These are phyloP conservation scores for Avahi laniger DNA, from an alignment of 2,797 vertebrate genomes.

Conservation along the genomic window DNA sequence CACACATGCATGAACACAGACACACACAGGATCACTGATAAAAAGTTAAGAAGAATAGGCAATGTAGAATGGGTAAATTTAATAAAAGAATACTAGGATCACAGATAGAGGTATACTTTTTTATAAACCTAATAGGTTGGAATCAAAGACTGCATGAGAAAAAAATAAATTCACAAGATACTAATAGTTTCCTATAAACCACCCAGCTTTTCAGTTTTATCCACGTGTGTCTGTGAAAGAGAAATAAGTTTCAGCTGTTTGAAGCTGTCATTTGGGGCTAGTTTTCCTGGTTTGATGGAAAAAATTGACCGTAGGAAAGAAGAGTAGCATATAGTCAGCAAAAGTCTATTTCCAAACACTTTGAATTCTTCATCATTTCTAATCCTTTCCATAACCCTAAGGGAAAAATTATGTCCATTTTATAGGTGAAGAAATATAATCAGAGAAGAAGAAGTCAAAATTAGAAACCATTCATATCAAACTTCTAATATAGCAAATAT, in stretches of 20 bases:
- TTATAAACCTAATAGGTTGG: neutral
- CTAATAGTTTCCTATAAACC: neutral
- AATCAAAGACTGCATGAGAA: neutral
- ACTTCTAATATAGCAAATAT: neutral
- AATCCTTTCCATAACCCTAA: neutral
- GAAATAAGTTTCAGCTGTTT: neutral
- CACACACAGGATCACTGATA: neutral
- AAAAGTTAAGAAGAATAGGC: neutral
- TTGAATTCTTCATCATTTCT: slow-evolving; percentile 5
- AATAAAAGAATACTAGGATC: neutral
- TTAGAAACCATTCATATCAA: neutral
- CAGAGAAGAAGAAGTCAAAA: neutral
- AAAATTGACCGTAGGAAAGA: neutral
- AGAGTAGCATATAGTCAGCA: neutral
- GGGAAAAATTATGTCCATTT: neutral
- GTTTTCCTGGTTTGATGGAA: neutral
- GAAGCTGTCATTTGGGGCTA: neutral
- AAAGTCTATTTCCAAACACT: neutral
- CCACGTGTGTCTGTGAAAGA: neutral
- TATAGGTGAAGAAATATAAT: neutral
- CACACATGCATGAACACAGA: neutral
- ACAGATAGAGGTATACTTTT: neutral
- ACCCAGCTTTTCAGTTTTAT: neutral
- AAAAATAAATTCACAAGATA: neutral
- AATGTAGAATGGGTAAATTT: neutral